Conservation (phyloP, 2,888 invertebrate genomes). For the Apocheima hispidaria region DNA sequence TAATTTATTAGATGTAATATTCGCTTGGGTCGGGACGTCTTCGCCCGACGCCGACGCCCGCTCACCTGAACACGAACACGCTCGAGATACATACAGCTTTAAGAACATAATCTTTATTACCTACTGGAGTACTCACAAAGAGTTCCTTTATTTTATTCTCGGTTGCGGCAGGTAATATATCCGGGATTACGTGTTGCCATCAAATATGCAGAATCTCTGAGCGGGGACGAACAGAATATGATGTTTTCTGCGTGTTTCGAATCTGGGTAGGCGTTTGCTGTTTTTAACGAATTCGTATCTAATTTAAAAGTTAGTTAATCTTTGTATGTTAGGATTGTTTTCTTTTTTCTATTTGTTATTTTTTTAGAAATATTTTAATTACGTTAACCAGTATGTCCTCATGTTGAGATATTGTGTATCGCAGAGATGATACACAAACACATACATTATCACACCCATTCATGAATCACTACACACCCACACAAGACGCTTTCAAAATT, state of each 20-base stretch:
- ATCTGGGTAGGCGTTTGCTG: constrained; percentile 47
- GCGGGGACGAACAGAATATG: constrained; percentile 54
- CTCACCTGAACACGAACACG: constrained; percentile 57
- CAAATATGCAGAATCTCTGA: constrained; percentile 63
- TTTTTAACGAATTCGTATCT: constrained; percentile 9
- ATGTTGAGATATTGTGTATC: no score
- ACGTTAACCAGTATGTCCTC: no score
- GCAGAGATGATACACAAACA: no score
- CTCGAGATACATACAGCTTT: constrained; percentile 58
- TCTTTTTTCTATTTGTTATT: not conserved
- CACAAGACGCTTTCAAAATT: no score
- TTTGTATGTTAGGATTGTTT: not conserved
- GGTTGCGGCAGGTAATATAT: constrained; percentile 61
- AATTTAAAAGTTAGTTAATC: not conserved
- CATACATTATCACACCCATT: no score
- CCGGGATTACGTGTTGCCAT: constrained; percentile 58
- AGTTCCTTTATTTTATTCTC: constrained; percentile 69
- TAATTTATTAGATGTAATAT: constrained; percentile 80
- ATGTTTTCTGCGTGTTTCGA: constrained; percentile 51
- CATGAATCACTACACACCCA: no score
- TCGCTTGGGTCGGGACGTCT: constrained; percentile 57
- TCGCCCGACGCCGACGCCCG: constrained; percentile 33
- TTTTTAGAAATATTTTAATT: not conserved
- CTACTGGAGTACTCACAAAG: constrained; percentile 59
- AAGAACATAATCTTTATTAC: constrained; percentile 77